Conservation (phyloP, 2,113 vertebrate genomes). For the Equus przewalskii region DNA sequence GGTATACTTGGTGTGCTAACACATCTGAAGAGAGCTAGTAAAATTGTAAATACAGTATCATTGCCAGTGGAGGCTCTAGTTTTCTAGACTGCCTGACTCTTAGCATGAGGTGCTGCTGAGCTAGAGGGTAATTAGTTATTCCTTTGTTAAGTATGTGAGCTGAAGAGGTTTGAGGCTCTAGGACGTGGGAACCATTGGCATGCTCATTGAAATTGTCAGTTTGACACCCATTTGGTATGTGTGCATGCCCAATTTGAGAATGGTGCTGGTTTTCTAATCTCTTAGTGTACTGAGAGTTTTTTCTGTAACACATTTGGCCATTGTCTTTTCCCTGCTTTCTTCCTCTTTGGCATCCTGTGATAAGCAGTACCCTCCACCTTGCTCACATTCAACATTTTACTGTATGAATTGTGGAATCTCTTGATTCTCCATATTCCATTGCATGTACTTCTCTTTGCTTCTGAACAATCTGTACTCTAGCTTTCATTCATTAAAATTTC, state of each 20-base stretch:
- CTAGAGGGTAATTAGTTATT: constrained; percentile 28
- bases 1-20: neutral
- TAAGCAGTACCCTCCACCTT: neutral
- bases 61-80: neutral
- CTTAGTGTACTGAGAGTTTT: neutral
- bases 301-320: neutral
- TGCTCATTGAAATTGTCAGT: constrained; percentile 26
- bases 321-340: constrained; percentile 20
- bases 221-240: neutral
- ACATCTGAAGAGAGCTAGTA: neutral
- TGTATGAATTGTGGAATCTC: constrained; percentile 10
- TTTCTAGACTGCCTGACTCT: constrained; percentile 26
- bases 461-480: neutral
- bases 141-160: constrained; percentile 32
- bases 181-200: constrained; percentile 18
- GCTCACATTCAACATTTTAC: neutral
- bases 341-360: neutral
- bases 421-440: constrained; percentile 16
- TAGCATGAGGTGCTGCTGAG: constrained; percentile 12
- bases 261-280: constrained; percentile 36
- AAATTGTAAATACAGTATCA: neutral
- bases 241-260: constrained; percentile 36
- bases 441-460: constrained; percentile 28
- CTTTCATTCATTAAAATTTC: neutral
- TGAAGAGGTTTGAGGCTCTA: neutral